phyloP scores from a whole-genome alignment of 1,140 invertebrate species.

The Conus ventricosus region DNA sequence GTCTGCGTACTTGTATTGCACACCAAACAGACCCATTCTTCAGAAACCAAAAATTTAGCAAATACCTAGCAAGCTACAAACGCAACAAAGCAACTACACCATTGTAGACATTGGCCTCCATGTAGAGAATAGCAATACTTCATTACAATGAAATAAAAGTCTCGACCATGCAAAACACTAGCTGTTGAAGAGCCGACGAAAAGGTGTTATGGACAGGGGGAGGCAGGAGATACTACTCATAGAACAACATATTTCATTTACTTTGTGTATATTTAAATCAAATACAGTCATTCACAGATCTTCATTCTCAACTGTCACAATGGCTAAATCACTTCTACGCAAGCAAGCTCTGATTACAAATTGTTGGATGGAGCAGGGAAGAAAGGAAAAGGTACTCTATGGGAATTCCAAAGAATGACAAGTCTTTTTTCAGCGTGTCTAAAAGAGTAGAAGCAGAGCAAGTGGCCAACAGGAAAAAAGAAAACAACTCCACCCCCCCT shows the following conservation, averaged over 20 bases:
- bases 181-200: background rate
- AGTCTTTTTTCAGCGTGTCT: too few relatives aligned
- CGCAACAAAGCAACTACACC: background rate
- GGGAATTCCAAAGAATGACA: too few relatives aligned
- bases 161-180: background rate
- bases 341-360: background rate
- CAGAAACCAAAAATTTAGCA: background rate
- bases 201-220: background rate
- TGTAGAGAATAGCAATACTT: background rate
- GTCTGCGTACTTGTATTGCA: background rate
- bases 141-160: background rate
- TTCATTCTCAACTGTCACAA: background rate
- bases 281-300: background rate
- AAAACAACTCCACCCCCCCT: too few relatives aligned
- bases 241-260: background rate
- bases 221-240: background rate
- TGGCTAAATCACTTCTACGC: background rate
- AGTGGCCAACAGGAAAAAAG: too few relatives aligned
- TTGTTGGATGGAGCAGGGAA: too few relatives aligned
- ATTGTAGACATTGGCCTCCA: background rate
- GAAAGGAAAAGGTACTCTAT: too few relatives aligned
- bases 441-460: too few relatives aligned
- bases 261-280: background rate
- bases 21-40: background rate
- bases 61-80: background rate